phyloP scores from a whole-genome alignment of 1,140 invertebrate genomes.

The Physella acuta region DNA sequence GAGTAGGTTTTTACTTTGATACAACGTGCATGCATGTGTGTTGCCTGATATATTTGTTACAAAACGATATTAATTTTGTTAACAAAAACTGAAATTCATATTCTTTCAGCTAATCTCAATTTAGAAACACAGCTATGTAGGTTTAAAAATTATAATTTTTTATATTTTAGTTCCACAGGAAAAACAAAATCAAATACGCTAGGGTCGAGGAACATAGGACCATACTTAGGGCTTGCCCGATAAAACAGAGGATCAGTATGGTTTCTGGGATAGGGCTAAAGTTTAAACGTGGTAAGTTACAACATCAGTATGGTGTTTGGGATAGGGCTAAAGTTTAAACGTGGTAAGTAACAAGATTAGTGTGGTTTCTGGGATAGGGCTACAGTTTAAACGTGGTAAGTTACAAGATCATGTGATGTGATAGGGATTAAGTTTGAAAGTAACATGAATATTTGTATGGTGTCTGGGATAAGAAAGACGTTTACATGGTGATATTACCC shows the following conservation, averaged over 20 bases:
- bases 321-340: constrained; percentile 1
- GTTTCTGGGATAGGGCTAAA: constrained; percentile 5
- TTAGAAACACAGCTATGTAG: too few species aligned
- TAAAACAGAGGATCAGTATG: constrained; percentile 10
- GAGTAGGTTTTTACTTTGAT: too few species aligned
- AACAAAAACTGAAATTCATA: too few species aligned
- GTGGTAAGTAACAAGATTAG: constrained; percentile 13
- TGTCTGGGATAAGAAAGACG: too few species aligned
- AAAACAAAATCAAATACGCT: background rate
- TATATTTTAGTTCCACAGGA: constrained; percentile 9
- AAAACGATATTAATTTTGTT: too few species aligned
- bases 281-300: background rate
- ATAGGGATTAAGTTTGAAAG: background rate
- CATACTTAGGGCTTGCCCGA: background rate
- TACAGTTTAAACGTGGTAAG: constrained; percentile 1
- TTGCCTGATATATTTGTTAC: too few species aligned
- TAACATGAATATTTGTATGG: too few species aligned
- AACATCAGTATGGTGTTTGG: constrained; percentile 15
- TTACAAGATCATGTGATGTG: background rate
- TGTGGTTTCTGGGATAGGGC: constrained; percentile 9
- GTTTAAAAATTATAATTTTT: background rate
- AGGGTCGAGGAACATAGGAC: background rate
- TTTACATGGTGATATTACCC: too few species aligned
- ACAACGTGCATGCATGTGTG: too few species aligned
- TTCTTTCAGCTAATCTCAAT: too few species aligned